Conservation (phyloP, 2,888 invertebrate species). For the Sphaerophoria rueppellii region DNA sequence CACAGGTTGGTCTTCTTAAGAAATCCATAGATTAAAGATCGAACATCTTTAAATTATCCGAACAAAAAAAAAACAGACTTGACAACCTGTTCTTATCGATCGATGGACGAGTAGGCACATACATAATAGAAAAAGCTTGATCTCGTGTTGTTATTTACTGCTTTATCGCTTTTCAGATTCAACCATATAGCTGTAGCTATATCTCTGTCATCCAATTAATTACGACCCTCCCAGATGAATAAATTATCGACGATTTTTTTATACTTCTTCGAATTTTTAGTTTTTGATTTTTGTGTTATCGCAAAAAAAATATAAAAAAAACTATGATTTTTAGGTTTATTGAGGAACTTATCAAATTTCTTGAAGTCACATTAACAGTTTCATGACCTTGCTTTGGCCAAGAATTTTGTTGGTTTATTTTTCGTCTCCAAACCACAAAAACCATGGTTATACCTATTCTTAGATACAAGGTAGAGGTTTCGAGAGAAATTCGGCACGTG, state of each 20-base stretch:
- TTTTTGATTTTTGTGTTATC: constrained; percentile 33
- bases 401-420: constrained; percentile 38
- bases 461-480: not conserved
- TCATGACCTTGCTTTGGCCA: constrained; percentile 61
- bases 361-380: constrained; percentile 58
- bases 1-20: constrained; percentile 19
- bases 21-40: constrained; percentile 45
- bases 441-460: constrained; percentile 12
- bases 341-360: constrained; percentile 66
- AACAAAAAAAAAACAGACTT: not conserved
- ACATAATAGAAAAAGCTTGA: constrained; percentile 30
- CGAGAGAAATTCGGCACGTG: constrained; percentile 66
- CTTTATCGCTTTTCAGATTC: constrained; percentile 4
- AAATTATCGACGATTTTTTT: constrained; percentile 54
- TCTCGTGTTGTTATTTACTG: constrained; percentile 52
- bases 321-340: constrained; percentile 48
- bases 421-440: not conserved
- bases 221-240: constrained; percentile 64
- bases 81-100: constrained; percentile 56
- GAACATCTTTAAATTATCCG: constrained; percentile 29
- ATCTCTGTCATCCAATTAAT: constrained; percentile 61
- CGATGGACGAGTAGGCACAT: constrained; percentile 4
- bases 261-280: too few relatives aligned
- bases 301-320: constrained; percentile 11
- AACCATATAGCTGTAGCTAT: too few relatives aligned